phyloP scores from a whole-genome alignment of 2,113 vertebrate genomes.

The Epinephelus lanceolatus region DNA sequence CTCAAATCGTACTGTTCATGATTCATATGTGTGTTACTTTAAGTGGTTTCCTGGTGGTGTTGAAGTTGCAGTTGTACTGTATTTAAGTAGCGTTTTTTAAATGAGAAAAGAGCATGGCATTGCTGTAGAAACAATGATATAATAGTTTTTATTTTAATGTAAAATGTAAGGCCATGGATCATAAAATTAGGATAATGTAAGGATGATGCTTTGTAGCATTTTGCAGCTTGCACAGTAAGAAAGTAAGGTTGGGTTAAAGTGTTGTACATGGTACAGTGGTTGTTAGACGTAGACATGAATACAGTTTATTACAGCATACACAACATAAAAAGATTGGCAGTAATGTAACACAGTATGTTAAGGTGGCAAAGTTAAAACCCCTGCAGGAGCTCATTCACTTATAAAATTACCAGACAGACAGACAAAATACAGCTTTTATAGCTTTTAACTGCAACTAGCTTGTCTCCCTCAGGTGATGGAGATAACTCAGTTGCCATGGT shows the following conservation, averaged over 20 bases:
- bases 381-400: neutral
- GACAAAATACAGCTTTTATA: neutral
- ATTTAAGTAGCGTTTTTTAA: neutral
- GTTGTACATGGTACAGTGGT: neutral
- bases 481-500: neutral
- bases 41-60: neutral
- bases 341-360: neutral
- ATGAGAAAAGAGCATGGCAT: neutral
- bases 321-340: neutral
- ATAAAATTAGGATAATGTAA: neutral
- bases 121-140: neutral
- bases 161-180: neutral
- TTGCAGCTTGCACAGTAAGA: neutral
- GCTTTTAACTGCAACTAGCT: neutral
- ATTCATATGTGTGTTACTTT: neutral
- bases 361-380: neutral
- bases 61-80: neutral
- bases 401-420: too few relatives aligned
- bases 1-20: conserved; percentile 40
- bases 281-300: neutral
- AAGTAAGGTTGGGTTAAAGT: neutral
- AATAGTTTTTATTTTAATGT: neutral
- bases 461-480: neutral
- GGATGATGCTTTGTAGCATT: neutral
- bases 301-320: conserved; percentile 34